Percentiles rank a stretch among this genome's conserved stretches.
These are phyloP conservation scores for Heliconius sara DNA, from an alignment of 2,888 invertebrate genomes.

Conservation along the genomic window DNA sequence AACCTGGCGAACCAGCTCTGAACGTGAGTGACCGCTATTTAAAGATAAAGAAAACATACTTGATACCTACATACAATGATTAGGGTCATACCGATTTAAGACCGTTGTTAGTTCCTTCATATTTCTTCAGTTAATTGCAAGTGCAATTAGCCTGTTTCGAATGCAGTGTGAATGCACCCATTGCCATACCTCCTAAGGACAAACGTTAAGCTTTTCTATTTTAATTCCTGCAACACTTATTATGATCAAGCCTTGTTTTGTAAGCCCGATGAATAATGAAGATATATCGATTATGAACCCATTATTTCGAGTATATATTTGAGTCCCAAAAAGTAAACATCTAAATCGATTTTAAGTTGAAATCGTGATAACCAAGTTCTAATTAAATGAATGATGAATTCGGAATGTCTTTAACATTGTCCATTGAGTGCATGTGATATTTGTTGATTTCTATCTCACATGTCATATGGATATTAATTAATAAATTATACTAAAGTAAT, in stretches of 20 bases:
- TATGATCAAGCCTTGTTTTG: background rate
- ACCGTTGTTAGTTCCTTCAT: slow-evolving; percentile 47
- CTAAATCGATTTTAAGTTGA: slow-evolving; percentile 4
- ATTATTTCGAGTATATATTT: background rate
- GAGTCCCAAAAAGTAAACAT: background rate
- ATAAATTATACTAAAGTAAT: background rate
- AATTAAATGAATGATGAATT: background rate
- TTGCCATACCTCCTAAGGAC: slow-evolving; percentile 30
- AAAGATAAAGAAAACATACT: background rate
- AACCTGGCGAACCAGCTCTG: background rate
- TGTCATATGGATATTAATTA: background rate
- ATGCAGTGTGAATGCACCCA: slow-evolving; percentile 41
- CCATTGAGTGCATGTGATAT: background rate
- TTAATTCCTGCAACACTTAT: background rate
- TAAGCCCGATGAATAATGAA: background rate
- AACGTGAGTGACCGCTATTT: background rate
- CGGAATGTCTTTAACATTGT: background rate
- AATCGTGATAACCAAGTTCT: background rate
- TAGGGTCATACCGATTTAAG: slow-evolving; percentile 23
- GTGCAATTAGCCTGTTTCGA: slow-evolving; percentile 65
- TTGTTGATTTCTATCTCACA: background rate
- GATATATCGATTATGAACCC: background rate
- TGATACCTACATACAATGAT: background rate
- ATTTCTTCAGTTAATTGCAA: slow-evolving; percentile 64
- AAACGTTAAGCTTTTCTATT: slow-evolving; percentile 23